Percentiles rank a stretch among this genome's conserved stretches.
Evolutionary conservation across 2,113 vertebrate species (phyloP).

Genomic region (Tapirus terrestris): DNA sequence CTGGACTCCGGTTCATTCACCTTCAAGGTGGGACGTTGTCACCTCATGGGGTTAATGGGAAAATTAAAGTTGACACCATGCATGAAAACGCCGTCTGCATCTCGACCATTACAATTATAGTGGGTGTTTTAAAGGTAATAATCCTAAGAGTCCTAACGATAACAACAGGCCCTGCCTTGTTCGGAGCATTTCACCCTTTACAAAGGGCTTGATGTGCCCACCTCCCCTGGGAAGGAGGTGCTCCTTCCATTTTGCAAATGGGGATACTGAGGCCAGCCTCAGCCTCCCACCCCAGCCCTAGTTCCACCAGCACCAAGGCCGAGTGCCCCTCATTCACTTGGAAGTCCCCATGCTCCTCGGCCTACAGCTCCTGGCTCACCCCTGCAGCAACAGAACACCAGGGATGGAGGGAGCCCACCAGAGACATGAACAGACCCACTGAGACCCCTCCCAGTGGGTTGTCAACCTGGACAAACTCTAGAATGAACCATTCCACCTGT

Average conservation of each 20-base stretch:
- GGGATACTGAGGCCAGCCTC: neutral
- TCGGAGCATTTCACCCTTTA: neutral
- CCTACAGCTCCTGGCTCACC: fast-evolving
- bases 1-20: neutral
- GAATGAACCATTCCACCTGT: too few relatives aligned
- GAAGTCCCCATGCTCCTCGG: fast-evolving
- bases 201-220: fast-evolving
- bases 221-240: neutral
- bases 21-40: neutral
- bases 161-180: neutral
- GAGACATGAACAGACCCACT: neutral
- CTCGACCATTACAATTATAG: neutral
- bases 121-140: neutral
- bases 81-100: neutral
- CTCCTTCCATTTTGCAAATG: neutral
- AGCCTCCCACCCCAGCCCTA: fast-evolving
- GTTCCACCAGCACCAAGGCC: fast-evolving
- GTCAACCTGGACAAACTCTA: neutral
- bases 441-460: neutral
- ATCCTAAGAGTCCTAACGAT: neutral
- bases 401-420: too few relatives aligned
- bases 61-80: neutral
- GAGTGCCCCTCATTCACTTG: too few relatives aligned
- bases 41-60: neutral
- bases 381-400: too few relatives aligned